A percentile compares a stretch with the other conserved stretches of the same genome.
Conservation (phyloP, 2,888 invertebrate species). For the Therioaphis trifolii region DNA sequence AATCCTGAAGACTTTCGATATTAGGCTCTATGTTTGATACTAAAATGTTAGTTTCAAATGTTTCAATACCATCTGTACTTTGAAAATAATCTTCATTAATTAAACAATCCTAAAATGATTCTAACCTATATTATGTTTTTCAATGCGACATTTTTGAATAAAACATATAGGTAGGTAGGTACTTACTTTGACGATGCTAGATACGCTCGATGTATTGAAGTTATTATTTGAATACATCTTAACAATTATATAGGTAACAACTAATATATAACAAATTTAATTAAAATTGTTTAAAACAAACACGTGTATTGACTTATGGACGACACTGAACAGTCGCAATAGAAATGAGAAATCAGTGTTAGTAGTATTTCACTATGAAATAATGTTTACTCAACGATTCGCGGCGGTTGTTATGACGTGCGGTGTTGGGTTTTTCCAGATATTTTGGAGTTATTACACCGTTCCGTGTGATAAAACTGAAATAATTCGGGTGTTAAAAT, state of each 20-base stretch:
- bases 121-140: not conserved
- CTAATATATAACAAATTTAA: not conserved
- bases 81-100: slow-evolving; percentile 18
- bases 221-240: not conserved
- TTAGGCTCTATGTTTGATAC: not conserved
- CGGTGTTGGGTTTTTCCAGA: not conserved
- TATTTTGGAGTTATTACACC: not conserved
- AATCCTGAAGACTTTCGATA: not conserved
- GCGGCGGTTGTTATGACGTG: not conserved
- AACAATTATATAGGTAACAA: slow-evolving; percentile 1
- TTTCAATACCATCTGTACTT: not conserved
- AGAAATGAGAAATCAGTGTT: not conserved
- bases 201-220: not conserved
- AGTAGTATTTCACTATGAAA: not conserved
- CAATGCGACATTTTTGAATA: not conserved
- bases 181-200: not conserved
- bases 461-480: not conserved
- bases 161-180: not conserved
- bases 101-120: slow-evolving; percentile 3
- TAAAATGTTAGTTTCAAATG: not conserved
- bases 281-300: slow-evolving; percentile 2
- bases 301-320: not conserved
- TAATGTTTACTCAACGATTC: not conserved
- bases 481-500: not conserved
- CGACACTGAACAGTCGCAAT: not conserved